A percentile compares a stretch with the other conserved stretches of the same genome.
phyloP scores from a whole-genome alignment of 2,113 vertebrate species.

The Bambusicola thoracicus region DNA sequence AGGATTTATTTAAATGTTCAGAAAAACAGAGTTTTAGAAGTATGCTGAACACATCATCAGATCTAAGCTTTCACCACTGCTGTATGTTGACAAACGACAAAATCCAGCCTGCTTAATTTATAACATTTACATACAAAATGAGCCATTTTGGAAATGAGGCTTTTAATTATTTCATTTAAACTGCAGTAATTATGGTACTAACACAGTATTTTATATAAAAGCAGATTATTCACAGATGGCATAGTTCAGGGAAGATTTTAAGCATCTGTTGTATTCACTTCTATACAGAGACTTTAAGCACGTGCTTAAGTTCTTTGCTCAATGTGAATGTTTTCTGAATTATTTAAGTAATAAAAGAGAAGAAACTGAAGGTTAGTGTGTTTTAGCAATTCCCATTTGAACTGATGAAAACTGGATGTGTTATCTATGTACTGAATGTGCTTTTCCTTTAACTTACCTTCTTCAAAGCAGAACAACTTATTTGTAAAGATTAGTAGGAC shows the following conservation, averaged over 20 bases:
- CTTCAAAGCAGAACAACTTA: background rate
- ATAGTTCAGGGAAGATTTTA: constrained; percentile 21
- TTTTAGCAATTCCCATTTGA: background rate
- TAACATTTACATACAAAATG: constrained; percentile 17
- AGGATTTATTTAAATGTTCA: background rate
- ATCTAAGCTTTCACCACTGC: background rate
- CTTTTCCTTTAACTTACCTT: background rate
- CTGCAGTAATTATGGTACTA: background rate
- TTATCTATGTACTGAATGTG: background rate
- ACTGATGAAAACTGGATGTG: background rate
- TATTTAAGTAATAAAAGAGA: background rate
- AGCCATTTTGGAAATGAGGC: background rate
- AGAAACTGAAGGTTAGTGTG: background rate
- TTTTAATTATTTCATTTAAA: constrained; percentile 61
- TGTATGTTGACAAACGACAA: background rate
- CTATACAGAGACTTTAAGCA: constrained; percentile 21
- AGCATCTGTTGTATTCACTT: constrained; percentile 31
- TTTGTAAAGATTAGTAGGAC: background rate
- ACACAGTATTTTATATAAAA: background rate
- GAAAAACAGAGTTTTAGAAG: constrained; percentile 1
- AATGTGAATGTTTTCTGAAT: constrained; percentile 7
- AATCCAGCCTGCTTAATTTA: background rate
- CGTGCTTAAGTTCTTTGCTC: background rate
- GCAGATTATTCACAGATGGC: constrained; percentile 30
- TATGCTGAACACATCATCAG: background rate